Conservation (phyloP, 2,113 vertebrate genomes). For the Typhlomys cinereus region DNA sequence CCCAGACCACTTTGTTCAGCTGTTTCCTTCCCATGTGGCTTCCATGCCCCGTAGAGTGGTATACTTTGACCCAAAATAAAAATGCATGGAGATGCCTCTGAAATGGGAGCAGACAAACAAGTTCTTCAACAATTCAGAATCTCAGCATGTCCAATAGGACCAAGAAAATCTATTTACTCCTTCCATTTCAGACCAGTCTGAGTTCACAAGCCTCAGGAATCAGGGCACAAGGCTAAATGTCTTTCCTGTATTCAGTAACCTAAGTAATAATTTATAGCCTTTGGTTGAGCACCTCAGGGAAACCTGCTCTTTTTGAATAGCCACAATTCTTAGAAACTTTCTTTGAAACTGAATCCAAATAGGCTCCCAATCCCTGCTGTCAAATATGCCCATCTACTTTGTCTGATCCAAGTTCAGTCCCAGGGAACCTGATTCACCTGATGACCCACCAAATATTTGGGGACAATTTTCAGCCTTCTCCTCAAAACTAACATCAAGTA, state of each 20-base stretch:
- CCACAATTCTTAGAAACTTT: background rate
- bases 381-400: background rate
- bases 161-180: background rate
- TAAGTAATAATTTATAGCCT: background rate
- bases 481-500: background rate
- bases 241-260: background rate
- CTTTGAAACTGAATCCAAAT: background rate
- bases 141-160: background rate
- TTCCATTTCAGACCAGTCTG: background rate
- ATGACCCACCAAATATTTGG: background rate
- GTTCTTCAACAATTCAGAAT: background rate
- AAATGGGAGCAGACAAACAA: background rate
- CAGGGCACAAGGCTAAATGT: background rate
- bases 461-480: background rate
- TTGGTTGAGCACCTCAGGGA: background rate
- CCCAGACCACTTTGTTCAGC: background rate
- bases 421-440: background rate
- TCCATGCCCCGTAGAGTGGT: background rate
- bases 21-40: background rate
- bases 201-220: background rate
- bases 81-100: background rate
- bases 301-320: background rate
- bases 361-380: background rate
- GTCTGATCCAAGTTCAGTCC: background rate
- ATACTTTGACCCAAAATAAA: background rate